Percentiles rank a stretch among this genome's conserved stretches.
phyloP scores from a whole-genome alignment of 2,888 invertebrate species.

The Ceramica pisi region DNA sequence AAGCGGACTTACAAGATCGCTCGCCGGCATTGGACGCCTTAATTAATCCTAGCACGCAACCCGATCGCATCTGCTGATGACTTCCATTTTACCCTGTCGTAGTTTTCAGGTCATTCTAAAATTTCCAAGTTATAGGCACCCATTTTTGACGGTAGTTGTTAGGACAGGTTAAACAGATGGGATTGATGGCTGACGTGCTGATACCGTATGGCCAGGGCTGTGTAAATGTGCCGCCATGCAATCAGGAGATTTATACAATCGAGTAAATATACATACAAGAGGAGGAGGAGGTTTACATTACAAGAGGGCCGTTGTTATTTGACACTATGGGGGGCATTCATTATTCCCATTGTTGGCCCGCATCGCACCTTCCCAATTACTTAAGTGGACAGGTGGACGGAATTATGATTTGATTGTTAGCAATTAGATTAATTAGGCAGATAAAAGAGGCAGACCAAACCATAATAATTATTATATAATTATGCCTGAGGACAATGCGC shows the following conservation, averaged over 20 bases:
- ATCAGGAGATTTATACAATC: constrained; percentile 5
- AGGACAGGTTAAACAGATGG: constrained; percentile 19
- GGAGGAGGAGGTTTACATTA: background rate
- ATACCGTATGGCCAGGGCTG: background rate
- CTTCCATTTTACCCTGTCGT: constrained; percentile 24
- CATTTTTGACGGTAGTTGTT: constrained; percentile 15
- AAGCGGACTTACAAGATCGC: background rate
- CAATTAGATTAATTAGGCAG: constrained; percentile 11
- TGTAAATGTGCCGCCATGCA: constrained; percentile 15
- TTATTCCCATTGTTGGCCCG: background rate
- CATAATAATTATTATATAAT: constrained; percentile 3
- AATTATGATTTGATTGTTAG: constrained; percentile 21
- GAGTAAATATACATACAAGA: too few relatives aligned
- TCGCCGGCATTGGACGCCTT: constrained; percentile 2
- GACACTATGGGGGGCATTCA: background rate
- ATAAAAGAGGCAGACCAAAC: constrained; percentile 4
- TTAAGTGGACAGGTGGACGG: background rate
- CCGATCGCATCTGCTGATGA: constrained; percentile 22
- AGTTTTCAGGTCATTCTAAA: constrained; percentile 27
- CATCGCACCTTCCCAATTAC: constrained; percentile 17
- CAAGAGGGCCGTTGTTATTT: background rate
- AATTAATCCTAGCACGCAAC: constrained; percentile 35
- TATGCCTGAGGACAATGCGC: background rate
- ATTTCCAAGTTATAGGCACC: constrained; percentile 9
- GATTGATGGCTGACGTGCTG: constrained; percentile 1